Evolutionary conservation across 2,888 invertebrate genomes (phyloP), one percentile per base, ranked within the genome.

Genomic region (Phortica okadai): DNA sequence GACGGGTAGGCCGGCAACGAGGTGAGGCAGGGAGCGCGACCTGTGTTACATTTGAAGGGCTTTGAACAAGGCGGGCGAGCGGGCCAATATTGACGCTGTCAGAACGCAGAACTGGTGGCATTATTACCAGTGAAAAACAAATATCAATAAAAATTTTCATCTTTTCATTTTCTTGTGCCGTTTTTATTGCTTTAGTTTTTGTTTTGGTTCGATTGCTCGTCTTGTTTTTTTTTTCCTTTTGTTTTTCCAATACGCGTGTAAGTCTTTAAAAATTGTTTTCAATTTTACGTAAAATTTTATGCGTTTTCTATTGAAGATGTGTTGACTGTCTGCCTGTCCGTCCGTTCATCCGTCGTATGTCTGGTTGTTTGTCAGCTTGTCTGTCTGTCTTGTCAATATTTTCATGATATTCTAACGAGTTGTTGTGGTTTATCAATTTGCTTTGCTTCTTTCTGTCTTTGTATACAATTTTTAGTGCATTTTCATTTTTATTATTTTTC

Each of bases 231-330:
- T 79, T 79, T 86, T 80, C 62, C 42, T 75, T 84, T 83, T 81
- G 82, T 81, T 82, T 73, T 82, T 79, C 84, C 62, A 62, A 10
- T 25, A 25, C 21, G 16, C 25, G 10, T 62, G 62, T 62, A 21
- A 50, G 50, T 82, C 82, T 78, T 82, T 78, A 74, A 81, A 83
- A 83, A 85, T 80, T 81, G 80, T 33, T 80, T 88, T 87, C 84
- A 82, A 82, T 87, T 8, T 45, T 0, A 45, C 79, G 33, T 50
- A 76, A 74, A 81, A 74, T 88, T 89, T 89, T 87, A 88, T 89
- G 89, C 82, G 78, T 83, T 88, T 88, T 88, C 88, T 88, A 88
- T 87, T 86, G 88, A 88, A 88, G 82, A 82, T 81, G 82, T 80
- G 81, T 75, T 77, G 70, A 74, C 74, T 75, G 25, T 33, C 67